phyloP scores from a whole-genome alignment of 2,888 invertebrate genomes.

The Chaetogeoica ovagalla region DNA sequence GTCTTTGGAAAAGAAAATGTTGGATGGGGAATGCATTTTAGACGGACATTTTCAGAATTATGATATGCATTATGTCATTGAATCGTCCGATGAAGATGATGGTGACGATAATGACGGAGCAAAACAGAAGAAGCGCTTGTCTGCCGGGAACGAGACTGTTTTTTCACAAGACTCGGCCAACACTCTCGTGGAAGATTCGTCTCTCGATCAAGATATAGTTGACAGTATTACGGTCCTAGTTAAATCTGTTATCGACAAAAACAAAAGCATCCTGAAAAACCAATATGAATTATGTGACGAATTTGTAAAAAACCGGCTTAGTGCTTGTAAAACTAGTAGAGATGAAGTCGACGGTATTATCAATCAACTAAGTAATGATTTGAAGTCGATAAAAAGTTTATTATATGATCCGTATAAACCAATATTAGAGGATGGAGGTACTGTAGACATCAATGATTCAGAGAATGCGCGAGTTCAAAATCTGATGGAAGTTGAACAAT shows the following conservation, averaged over 20 bases:
- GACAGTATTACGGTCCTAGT: neutral
- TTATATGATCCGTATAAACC: constrained; percentile 11
- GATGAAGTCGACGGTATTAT: neutral
- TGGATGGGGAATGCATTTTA: neutral
- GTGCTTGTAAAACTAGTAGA: accelerated
- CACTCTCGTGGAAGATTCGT: neutral
- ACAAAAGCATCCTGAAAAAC: neutral
- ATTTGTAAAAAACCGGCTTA: neutral
- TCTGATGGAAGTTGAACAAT: neutral
- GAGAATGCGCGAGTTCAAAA: neutral
- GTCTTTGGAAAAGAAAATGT: neutral
- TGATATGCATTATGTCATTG: neutral
- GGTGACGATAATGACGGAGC: neutral
- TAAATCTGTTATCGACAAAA: neutral
- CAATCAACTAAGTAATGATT: neutral
- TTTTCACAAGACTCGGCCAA: neutral
- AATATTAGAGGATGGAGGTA: accelerated
- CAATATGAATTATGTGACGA: neutral
- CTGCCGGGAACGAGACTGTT: no score
- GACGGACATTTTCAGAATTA: neutral
- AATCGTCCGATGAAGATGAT: neutral
- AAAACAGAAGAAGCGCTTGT: no score
- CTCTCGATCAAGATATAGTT: neutral
- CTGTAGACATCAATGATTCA: neutral
- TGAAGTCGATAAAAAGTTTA: neutral